phyloP scores from a whole-genome alignment of 2,797 vertebrate genomes.

The Notamacropus eugenii region DNA sequence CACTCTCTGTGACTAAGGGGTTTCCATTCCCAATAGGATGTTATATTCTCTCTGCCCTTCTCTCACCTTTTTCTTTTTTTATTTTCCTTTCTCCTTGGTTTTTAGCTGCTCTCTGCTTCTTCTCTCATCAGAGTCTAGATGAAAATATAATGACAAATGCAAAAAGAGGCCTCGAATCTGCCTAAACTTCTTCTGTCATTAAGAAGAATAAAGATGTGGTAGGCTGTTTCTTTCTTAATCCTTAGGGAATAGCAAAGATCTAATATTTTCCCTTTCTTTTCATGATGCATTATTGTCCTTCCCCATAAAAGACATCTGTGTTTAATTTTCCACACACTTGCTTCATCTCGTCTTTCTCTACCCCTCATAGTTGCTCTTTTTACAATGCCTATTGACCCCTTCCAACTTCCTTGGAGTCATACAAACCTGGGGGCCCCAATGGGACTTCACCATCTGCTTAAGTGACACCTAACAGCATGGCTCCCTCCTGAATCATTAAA shows the following conservation, averaged over 20 bases:
- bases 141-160: not conserved
- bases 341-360: constrained; percentile 3
- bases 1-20: not conserved
- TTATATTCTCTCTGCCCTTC: not conserved
- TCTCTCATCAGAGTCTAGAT: not conserved
- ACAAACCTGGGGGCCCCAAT: not conserved
- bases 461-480: constrained; percentile 69
- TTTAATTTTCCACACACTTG: not conserved
- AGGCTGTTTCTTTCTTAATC: constrained; percentile 43
- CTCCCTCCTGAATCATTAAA: constrained; percentile 64
- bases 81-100: not conserved
- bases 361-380: constrained; percentile 48
- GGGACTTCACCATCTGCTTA: constrained; percentile 67
- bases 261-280: not conserved
- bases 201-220: constrained; percentile 5
- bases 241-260: not conserved
- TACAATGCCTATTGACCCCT: constrained; percentile 39
- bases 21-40: not conserved
- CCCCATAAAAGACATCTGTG: constrained; percentile 14
- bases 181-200: not conserved
- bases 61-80: not conserved
- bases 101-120: not conserved
- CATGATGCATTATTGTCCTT: not conserved
- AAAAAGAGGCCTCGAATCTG: not conserved
- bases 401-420: not conserved